Percentiles rank a stretch among this genome's conserved stretches.
phyloP scores from a whole-genome alignment of 2,113 vertebrate genomes.

The Arvicanthis niloticus region DNA sequence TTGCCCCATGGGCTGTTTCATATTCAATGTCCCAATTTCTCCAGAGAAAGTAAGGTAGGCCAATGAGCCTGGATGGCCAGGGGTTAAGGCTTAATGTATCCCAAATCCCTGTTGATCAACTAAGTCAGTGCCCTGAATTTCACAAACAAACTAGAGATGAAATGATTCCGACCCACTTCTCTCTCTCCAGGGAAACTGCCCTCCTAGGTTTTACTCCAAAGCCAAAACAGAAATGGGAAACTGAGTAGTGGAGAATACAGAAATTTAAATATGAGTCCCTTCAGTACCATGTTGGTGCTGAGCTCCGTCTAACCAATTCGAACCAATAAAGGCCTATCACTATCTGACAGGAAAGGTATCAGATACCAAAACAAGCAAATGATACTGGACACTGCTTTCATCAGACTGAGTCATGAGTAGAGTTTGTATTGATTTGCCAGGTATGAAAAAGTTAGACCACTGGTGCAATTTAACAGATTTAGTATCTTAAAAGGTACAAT shows the following conservation, averaged over 20 bases:
- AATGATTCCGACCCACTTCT: background rate
- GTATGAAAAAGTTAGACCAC: conserved; percentile 7
- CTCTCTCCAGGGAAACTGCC: background rate
- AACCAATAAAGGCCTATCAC: background rate
- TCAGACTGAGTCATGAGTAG: background rate
- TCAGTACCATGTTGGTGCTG: background rate
- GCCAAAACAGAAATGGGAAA: background rate
- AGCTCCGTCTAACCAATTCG: background rate
- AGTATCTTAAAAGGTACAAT: background rate
- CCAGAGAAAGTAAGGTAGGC: background rate
- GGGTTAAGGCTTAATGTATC: background rate
- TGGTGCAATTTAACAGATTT: background rate
- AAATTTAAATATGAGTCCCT: background rate
- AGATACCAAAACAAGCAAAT: conserved; percentile 19
- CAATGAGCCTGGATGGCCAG: background rate
- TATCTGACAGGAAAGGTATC: background rate
- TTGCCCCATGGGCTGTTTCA: too few relatives aligned
- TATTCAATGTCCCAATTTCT: background rate
- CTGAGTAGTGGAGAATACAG: background rate
- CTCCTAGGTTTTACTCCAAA: conserved; percentile 20
- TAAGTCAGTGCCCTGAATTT: background rate
- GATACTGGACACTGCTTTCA: background rate
- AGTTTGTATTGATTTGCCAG: background rate
- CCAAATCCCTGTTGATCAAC: background rate
- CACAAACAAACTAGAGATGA: background rate